Percentiles rank a stretch among this genome's conserved stretches.
Evolutionary conservation across 2,113 vertebrate species (phyloP).

Genomic region (Nyctereutes procyonoides): DNA sequence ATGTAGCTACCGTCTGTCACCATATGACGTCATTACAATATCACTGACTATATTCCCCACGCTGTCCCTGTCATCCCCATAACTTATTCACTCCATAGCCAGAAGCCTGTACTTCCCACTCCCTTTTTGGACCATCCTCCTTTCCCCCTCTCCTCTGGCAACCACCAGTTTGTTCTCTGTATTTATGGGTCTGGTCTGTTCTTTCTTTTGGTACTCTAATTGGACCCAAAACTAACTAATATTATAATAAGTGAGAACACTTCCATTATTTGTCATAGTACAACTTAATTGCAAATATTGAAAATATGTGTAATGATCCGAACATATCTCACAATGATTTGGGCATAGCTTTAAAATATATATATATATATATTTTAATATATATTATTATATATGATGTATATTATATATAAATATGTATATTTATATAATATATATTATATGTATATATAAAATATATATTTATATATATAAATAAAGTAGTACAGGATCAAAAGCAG

Average conservation of each 20-base stretch:
- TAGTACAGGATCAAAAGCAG: not conserved
- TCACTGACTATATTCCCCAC: not conserved
- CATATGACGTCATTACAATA: not conserved
- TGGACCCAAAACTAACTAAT: not conserved
- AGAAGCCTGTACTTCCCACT: not conserved
- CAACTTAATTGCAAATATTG: not conserved
- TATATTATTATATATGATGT: too few relatives aligned
- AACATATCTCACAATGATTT: not conserved
- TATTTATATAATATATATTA: too few relatives aligned
- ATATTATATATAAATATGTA: too few relatives aligned
- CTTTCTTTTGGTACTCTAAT: not conserved
- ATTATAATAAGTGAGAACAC: not conserved
- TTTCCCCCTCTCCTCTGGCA: not conserved
- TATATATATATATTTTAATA: not conserved
- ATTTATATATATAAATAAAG: not conserved
- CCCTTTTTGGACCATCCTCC: not conserved
- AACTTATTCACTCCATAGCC: not conserved
- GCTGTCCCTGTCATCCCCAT: not conserved
- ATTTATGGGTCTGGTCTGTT: not conserved
- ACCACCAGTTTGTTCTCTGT: not conserved
- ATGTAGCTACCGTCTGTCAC: not conserved
- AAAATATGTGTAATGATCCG: not conserved
- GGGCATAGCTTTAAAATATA: not conserved
- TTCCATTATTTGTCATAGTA: not conserved
- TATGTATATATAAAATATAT: too few relatives aligned